These are phyloP conservation scores for Dicyrtoma fusca DNA, from an alignment of 2,888 invertebrate genomes.

Conservation along the genomic window DNA sequence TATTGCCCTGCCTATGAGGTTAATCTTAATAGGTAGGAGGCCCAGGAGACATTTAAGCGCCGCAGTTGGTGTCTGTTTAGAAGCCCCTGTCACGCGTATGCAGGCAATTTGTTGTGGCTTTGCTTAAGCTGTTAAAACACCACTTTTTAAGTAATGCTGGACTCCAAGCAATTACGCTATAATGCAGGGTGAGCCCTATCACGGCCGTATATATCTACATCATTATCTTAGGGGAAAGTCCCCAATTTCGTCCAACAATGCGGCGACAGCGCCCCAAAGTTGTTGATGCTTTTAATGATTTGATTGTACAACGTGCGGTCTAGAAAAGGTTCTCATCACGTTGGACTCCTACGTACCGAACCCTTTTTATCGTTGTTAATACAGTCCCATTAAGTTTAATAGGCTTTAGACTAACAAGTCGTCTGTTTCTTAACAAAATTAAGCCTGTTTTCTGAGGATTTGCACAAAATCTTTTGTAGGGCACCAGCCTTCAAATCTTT, in stretches of 20 bases:
- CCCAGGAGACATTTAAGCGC: conserved; percentile 33
- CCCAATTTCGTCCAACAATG: conserved; percentile 39
- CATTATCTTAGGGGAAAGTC: conserved; percentile 28
- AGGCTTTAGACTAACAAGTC: not conserved
- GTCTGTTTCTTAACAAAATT: not conserved
- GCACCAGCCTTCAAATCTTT: conserved; percentile 8
- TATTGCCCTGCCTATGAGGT: conserved; percentile 5
- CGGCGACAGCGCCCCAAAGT: conserved; percentile 36
- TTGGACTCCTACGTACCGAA: conserved; percentile 41
- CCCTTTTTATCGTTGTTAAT: conserved; percentile 6
- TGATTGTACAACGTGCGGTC: too few relatives aligned
- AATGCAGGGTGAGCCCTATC: conserved; percentile 36
- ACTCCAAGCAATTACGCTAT: conserved; percentile 36
- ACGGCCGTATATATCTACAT: conserved; percentile 44
- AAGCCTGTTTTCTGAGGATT: conserved; percentile 16
- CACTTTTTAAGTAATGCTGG: not conserved
- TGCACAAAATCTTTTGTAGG: not conserved
- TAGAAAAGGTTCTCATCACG: too few relatives aligned
- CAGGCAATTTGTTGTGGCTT: conserved; percentile 38
- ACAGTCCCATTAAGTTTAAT: not conserved
- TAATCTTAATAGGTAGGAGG: conserved; percentile 16
- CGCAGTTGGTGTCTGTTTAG: conserved; percentile 10
- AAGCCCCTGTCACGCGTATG: conserved; percentile 2
- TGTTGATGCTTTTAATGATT: not conserved
- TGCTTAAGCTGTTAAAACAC: not conserved